Evolutionary conservation across 2,888 invertebrate species (phyloP), one percentile per base, ranked within the genome.

Genomic region (Ceramica pisi): DNA sequence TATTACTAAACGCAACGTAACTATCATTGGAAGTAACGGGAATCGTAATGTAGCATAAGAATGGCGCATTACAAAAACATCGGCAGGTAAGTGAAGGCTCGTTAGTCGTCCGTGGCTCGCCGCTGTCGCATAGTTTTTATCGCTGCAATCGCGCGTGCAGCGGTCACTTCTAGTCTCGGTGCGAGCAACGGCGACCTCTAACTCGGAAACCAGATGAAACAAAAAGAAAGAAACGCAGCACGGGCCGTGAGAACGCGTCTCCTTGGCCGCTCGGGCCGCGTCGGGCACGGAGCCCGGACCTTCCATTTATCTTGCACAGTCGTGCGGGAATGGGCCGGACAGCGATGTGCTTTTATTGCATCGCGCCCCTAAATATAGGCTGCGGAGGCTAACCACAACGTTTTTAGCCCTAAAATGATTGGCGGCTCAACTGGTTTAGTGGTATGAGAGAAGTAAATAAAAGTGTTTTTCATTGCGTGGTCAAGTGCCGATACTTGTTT

Each of bases 241-340:
- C 94, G 95, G 95, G 95, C 95, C 95, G 95, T 95, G 95, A 95
- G 95, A 95, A 95, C 94, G 93, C 92, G 93, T 93, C 94, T 94
- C 92, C 92, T 91, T 89, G 88, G 89, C 86, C 35, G 46, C 46
- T 46, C 55, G 55, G 55, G 8, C 46, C 89, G 89, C 90, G 91
- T 88, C 86, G 88, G 90, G 88, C 87, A 87, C 88, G 89, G 86
- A 87, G 88, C 87, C 88, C 88, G 90, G 88, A 88, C 91, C 93
- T 90, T 91, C 93, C 95, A 95, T 96, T 96, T 95, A 96, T 95
- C 95, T 95, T 93, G 92, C 92, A 95, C 92, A 92, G 95, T 95
- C 95, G 95, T 95, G 95, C 93, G 93, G 93, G 95, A 94, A 94
- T 94, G 94, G 92, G 91, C 91, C 91, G 93, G 92, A 90, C 92